A percentile compares a stretch with the other conserved stretches of the same genome.
phyloP scores from a whole-genome alignment of 92 coral and sea anemone species.

The Porites lobata region DNA sequence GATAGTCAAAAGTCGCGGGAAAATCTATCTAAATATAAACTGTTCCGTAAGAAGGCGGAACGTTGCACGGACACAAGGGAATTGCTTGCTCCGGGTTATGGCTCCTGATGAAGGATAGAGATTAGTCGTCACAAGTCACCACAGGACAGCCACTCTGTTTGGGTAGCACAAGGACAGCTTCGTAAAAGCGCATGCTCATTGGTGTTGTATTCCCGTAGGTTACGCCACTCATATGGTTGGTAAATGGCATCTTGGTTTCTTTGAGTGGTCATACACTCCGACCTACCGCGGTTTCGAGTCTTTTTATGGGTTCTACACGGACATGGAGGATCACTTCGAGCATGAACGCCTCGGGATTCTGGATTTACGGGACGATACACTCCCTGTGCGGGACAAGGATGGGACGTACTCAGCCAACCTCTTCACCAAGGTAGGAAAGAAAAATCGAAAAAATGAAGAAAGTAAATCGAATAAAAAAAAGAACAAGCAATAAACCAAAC shows the following conservation, averaged over 20 bases:
- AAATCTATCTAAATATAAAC: too few species aligned
- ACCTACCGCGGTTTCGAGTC: slow-evolving; percentile 7
- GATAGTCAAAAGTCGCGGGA: too few species aligned
- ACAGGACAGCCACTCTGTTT: too few species aligned
- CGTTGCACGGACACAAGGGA: too few species aligned
- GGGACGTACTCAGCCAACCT: not conserved
- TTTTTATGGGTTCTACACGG: slow-evolving; percentile 3
- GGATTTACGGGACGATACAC: not conserved
- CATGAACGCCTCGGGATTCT: not conserved
- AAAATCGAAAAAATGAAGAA: not conserved
- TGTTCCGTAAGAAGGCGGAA: too few species aligned
- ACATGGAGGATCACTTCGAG: not conserved
- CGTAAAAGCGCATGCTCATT: too few species aligned
- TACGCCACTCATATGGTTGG: slow-evolving; percentile 77
- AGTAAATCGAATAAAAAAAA: too few species aligned
- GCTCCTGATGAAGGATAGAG: too few species aligned
- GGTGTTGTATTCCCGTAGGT: slow-evolving; percentile 28
- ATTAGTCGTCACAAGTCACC: too few species aligned
- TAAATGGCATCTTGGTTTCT: slow-evolving; percentile 70
- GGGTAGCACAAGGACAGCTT: too few species aligned
- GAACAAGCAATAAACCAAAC: fast-evolving
- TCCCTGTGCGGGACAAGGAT: not conserved
- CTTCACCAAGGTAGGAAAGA: not conserved
- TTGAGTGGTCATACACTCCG: slow-evolving; percentile 59
- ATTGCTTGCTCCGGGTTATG: too few species aligned